These are phyloP conservation scores for Nephila pilipes DNA, from an alignment of 1,140 invertebrate species.

Conservation along the genomic window DNA sequence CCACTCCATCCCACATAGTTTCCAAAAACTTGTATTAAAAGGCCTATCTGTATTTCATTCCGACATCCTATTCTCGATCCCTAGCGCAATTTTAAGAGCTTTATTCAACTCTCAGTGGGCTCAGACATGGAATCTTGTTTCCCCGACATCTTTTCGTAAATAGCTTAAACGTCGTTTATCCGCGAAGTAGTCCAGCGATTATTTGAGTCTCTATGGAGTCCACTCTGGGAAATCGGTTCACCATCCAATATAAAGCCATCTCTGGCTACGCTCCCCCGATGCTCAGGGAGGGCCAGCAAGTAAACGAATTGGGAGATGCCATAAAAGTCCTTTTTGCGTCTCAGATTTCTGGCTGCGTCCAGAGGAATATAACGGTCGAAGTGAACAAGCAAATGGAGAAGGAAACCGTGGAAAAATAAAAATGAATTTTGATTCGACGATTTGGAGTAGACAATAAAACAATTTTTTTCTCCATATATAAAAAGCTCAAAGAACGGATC, in stretches of 20 bases:
- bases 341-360: slow-evolving; percentile 7
- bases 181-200: slow-evolving; percentile 13
- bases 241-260: slow-evolving; percentile 30
- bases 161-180: slow-evolving; percentile 53
- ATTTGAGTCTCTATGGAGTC: slow-evolving; percentile 13
- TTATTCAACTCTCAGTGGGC: neutral
- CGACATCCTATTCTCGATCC: neutral
- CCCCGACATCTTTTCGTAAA: slow-evolving; percentile 50
- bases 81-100: neutral
- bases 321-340: slow-evolving; percentile 50
- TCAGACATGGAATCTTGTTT: neutral
- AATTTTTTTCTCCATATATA: neutral
- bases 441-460: slow-evolving; percentile 1
- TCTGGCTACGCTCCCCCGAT: neutral
- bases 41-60: neutral
- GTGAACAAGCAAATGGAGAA: neutral
- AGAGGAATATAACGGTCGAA: neutral
- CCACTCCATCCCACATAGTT: neutral
- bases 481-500: too few relatives aligned
- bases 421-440: slow-evolving; percentile 54
- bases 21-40: slow-evolving; percentile 19
- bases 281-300: neutral
- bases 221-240: slow-evolving; percentile 37
- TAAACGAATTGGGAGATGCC: slow-evolving; percentile 51
- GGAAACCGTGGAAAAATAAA: slow-evolving; percentile 18